Evolutionary conservation across 2,113 vertebrate genomes (phyloP).

Genomic region (Tetrax tetrax): DNA sequence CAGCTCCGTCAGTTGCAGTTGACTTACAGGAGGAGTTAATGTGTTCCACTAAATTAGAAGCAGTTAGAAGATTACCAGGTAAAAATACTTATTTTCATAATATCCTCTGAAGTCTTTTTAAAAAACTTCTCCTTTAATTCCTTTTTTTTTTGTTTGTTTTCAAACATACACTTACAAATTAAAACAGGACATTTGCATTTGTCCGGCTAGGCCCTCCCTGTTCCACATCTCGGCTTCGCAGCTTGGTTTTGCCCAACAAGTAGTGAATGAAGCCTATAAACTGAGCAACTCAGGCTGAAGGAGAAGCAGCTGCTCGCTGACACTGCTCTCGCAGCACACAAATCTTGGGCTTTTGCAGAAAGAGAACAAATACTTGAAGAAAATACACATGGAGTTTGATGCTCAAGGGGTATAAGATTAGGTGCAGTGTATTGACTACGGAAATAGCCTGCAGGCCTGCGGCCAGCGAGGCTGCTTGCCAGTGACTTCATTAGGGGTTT

Average conservation of each 20-base stretch:
- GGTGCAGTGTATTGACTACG: constrained; percentile 55
- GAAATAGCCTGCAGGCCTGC: constrained; percentile 42
- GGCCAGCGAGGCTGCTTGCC: constrained; percentile 49
- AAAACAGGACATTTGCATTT: background rate
- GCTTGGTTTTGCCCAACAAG: background rate
- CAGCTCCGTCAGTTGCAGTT: background rate
- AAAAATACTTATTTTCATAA: background rate
- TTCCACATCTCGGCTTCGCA: background rate
- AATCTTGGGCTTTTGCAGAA: constrained; percentile 43
- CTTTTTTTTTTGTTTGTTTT: background rate
- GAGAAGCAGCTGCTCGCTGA: constrained; percentile 59
- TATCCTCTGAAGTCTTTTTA: background rate
- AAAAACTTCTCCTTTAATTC: background rate
- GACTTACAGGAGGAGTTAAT: background rate
- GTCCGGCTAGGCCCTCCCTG: background rate
- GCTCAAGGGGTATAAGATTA: constrained; percentile 60
- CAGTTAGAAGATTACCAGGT: background rate
- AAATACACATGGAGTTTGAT: constrained; percentile 51
- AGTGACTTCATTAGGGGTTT: constrained; percentile 64
- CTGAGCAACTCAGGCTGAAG: constrained; percentile 22
- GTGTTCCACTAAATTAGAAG: background rate
- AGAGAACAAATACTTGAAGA: constrained; percentile 41
- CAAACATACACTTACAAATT: background rate
- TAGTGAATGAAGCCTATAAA: background rate
- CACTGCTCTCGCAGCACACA: constrained; percentile 26